These are phyloP conservation scores for Cerastis rubricosa DNA, from an alignment of 2,888 invertebrate species.

Conservation along the genomic window DNA sequence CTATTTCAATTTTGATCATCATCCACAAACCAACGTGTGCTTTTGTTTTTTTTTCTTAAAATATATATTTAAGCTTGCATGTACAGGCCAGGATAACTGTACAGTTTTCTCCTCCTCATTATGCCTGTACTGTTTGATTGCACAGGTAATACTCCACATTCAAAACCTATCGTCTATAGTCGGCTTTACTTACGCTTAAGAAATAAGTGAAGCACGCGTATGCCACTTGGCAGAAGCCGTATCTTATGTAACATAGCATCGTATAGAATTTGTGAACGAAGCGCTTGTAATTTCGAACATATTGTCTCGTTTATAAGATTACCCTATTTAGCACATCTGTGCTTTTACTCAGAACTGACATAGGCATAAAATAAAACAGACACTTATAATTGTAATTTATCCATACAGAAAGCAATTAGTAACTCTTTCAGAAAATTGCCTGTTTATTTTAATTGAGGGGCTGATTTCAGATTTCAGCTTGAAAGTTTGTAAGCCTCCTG, in stretches of 20 bases:
- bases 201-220: too few species aligned
- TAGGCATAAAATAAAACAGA: neutral
- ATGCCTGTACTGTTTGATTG: too few species aligned
- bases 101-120: too few species aligned
- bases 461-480: neutral
- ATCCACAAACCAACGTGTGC: too few species aligned
- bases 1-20: too few species aligned
- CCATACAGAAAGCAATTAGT: conserved; percentile 27
- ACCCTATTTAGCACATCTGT: neutral
- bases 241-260: neutral
- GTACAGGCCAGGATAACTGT: too few species aligned
- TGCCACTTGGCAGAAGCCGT: too few species aligned
- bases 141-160: too few species aligned
- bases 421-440: neutral
- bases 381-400: neutral
- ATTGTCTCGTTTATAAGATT: neutral
- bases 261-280: neutral
- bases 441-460: conserved; percentile 21
- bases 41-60: too few species aligned
- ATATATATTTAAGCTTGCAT: too few species aligned
- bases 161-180: too few species aligned
- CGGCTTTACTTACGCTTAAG: too few species aligned
- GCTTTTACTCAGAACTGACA: neutral
- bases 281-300: neutral
- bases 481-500: neutral